phyloP scores from a whole-genome alignment of 2,888 invertebrate species.

The Megastigmus dorsalis region DNA sequence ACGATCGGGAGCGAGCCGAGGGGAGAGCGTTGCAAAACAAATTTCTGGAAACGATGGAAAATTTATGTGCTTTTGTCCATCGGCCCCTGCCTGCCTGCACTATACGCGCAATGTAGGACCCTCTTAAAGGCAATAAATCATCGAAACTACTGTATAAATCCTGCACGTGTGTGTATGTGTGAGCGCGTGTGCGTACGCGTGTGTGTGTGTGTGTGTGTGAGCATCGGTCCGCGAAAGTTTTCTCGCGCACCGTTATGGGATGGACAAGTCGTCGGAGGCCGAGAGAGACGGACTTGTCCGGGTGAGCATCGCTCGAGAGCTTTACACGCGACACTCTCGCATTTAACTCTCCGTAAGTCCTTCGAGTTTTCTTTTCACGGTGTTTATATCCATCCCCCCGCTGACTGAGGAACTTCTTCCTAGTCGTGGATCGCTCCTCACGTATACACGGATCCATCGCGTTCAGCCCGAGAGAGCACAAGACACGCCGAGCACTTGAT shows the following conservation, averaged over 20 bases:
- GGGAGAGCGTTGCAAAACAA: no score
- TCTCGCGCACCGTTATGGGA: no score
- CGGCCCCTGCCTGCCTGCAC: background rate
- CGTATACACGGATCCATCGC: no score
- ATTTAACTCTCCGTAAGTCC: background rate
- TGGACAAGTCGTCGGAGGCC: background rate
- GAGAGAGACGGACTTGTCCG: background rate
- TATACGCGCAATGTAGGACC: background rate
- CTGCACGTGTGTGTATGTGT: background rate
- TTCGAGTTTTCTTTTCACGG: no score
- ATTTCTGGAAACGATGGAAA: background rate
- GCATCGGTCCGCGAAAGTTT: background rate
- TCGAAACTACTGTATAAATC: slow-evolving; percentile 25
- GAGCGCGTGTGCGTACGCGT: background rate
- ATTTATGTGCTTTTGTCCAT: slow-evolving; percentile 14
- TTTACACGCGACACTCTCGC: background rate
- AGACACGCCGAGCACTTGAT: slow-evolving; percentile 29
- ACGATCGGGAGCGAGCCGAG: no score
- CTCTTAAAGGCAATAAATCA: background rate
- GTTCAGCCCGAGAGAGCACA: no score
- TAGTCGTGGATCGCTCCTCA: no score
- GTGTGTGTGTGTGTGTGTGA: background rate
- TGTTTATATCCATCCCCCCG: no score
- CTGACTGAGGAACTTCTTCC: no score
- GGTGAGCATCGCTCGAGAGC: background rate